Evolutionary conservation across 2,888 invertebrate genomes (phyloP).

Genomic region (Phania funesta): DNA sequence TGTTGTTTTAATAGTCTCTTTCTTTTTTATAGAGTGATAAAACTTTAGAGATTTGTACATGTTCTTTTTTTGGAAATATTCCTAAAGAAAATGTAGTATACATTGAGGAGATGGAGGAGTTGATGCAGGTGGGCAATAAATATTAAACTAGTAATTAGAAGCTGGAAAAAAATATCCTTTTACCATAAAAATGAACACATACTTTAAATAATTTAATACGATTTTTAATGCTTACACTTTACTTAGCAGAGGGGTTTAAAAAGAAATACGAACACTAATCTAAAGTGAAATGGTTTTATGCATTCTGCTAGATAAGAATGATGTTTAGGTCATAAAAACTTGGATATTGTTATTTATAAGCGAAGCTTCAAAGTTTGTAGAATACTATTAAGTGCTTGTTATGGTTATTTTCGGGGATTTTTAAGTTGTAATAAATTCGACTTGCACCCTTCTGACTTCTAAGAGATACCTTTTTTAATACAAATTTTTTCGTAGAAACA

Average conservation of each 20-base stretch:
- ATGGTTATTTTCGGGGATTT: too few species aligned
- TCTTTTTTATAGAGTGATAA: slow-evolving; percentile 59
- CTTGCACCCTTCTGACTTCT: too few species aligned
- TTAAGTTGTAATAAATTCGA: too few species aligned
- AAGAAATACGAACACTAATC: neutral
- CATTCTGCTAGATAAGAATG: too few species aligned
- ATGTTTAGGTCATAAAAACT: neutral
- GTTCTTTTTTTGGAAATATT: neutral
- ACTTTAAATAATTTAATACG: slow-evolving; percentile 13
- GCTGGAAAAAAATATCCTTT: slow-evolving; percentile 17
- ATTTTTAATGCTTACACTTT: neutral
- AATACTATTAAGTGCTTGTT: too few species aligned
- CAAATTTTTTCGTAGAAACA: too few species aligned
- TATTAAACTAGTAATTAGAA: slow-evolving; percentile 49
- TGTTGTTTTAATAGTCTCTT: neutral
- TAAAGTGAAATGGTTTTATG: slow-evolving; percentile 13
- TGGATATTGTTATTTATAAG: neutral
- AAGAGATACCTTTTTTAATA: too few species aligned
- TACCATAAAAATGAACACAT: slow-evolving; percentile 1
- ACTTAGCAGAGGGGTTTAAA: neutral
- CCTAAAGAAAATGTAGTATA: slow-evolving; percentile 34
- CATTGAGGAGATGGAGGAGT: slow-evolving; percentile 33
- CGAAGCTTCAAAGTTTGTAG: neutral
- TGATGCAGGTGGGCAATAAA: slow-evolving; percentile 50
- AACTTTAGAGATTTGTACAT: slow-evolving; percentile 51